Conservation (phyloP, 2,113 vertebrate genomes). For the Protomyctophum bolini region DNA sequence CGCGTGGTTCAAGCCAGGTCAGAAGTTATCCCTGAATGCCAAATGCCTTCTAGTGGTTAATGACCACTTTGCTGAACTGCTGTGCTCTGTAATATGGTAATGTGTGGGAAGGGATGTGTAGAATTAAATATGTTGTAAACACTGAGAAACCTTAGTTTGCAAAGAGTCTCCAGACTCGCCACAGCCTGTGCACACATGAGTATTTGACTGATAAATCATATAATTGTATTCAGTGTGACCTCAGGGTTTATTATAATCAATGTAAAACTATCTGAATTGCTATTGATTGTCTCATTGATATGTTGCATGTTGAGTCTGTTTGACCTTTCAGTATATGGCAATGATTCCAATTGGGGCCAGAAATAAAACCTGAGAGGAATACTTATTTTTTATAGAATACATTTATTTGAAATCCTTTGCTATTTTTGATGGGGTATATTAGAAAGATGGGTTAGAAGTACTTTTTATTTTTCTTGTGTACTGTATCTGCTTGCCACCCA, state of each 20-base stretch:
- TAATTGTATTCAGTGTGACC: constrained; percentile 55
- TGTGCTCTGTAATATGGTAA: background rate
- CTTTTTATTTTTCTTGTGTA: too few relatives aligned
- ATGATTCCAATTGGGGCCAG: constrained; percentile 13
- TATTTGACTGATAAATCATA: constrained; percentile 28
- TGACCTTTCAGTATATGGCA: constrained; percentile 45
- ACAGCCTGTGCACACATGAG: constrained; percentile 4
- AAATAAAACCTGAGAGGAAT: background rate
- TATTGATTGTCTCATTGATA: constrained; percentile 53
- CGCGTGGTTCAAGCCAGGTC: too few relatives aligned
- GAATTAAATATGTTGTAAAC: background rate
- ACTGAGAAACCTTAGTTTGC: constrained; percentile 8
- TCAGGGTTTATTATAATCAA: constrained; percentile 45
- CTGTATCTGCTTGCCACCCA: too few relatives aligned
- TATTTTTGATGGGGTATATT: background rate
- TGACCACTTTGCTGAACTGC: constrained; percentile 1
- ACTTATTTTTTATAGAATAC: background rate
- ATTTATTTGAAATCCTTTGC: too few relatives aligned
- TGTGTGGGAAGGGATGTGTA: too few relatives aligned
- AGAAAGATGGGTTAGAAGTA: background rate
- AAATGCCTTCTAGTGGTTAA: too few relatives aligned
- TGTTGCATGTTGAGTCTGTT: constrained; percentile 42
- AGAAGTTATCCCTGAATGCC: too few relatives aligned
- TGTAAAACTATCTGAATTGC: constrained; percentile 51
- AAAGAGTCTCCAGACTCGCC: constrained; percentile 6